Evolutionary conservation across 2,797 vertebrate genomes (phyloP).

Genomic region (Scleropages formosus): DNA sequence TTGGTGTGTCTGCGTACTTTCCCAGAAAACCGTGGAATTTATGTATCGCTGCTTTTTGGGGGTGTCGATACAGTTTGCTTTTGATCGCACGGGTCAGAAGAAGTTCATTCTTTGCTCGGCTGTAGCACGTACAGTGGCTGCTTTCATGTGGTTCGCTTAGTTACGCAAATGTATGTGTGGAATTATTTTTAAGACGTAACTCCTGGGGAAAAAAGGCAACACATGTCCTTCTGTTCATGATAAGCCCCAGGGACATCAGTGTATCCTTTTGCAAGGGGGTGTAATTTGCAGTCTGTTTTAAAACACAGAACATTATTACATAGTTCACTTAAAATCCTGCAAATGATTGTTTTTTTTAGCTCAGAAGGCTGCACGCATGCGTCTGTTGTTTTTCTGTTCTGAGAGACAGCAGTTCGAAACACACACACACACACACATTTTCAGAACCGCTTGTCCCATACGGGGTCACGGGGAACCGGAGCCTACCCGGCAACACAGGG

Average conservation of each 20-base stretch:
- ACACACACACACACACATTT: too few relatives aligned
- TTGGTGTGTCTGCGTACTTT: conserved; percentile 4
- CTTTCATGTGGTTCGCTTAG: conserved; percentile 27
- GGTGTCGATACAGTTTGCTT: not conserved
- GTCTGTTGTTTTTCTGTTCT: conserved; percentile 24
- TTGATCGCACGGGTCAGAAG: not conserved
- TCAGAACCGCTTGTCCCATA: too few relatives aligned
- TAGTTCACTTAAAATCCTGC: conserved; percentile 27
- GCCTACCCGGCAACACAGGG: too few relatives aligned
- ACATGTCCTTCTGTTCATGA: conserved; percentile 30
- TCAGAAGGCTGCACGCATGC: conserved; percentile 24
- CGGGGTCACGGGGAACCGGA: too few relatives aligned
- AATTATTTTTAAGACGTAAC: conserved; percentile 33
- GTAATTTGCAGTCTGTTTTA: conserved; percentile 34
- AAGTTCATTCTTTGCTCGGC: conserved; percentile 16
- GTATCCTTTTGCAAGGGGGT: conserved; percentile 30
- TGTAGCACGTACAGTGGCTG: conserved; percentile 24
- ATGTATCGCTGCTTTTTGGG: not conserved
- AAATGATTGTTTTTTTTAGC: conserved; percentile 15
- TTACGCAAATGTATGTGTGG: conserved; percentile 31
- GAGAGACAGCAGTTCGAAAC: conserved; percentile 18
- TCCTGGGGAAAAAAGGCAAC: conserved; percentile 29
- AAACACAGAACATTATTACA: conserved; percentile 28
- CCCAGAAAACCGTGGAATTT: not conserved
- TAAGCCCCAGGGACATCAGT: conserved; percentile 31